These are phyloP conservation scores for Hirtodrosophila confusa DNA, from an alignment of 2,888 invertebrate species.

Conservation along the genomic window DNA sequence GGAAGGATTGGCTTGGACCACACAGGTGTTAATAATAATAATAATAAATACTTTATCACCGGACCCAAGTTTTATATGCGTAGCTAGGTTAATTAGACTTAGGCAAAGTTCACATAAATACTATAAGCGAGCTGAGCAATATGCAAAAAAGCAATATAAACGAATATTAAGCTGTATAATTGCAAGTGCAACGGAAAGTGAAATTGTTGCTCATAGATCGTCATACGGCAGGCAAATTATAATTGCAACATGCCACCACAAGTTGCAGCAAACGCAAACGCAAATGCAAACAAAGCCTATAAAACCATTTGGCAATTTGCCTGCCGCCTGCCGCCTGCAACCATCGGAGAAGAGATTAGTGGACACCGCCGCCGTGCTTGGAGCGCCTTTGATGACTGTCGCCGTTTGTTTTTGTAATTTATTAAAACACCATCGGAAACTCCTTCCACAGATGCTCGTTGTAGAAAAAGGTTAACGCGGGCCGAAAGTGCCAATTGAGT, in stretches of 20 bases:
- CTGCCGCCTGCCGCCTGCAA: conserved; percentile 7
- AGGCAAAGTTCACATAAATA: no score
- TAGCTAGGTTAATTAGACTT: no score
- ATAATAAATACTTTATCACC: no score
- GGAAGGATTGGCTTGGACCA: no score
- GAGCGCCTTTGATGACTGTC: conserved; percentile 57
- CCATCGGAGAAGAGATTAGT: conserved; percentile 37
- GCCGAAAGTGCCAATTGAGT: conserved; percentile 76
- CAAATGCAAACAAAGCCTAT: conserved; percentile 52
- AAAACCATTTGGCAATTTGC: conserved; percentile 60
- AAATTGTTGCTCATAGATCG: conserved; percentile 61
- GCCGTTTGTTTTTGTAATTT: conserved; percentile 7
- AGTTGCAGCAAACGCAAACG: conserved; percentile 14
- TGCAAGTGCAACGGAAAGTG: conserved; percentile 56
- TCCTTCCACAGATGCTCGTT: conserved; percentile 13
- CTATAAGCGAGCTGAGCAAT: no score
- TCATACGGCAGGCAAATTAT: conserved; percentile 26
- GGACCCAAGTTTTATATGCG: no score
- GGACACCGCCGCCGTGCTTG: conserved; percentile 32
- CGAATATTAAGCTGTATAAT: conserved; percentile 21
- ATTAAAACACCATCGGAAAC: conserved; percentile 1
- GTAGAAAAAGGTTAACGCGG: conserved; percentile 63
- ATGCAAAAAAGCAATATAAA: conserved; percentile 14
- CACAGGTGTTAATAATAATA: no score
- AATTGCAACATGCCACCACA: conserved; percentile 22